Conservation (phyloP, 2,113 vertebrate species). For the Ptilorrhoa leucosticta region DNA sequence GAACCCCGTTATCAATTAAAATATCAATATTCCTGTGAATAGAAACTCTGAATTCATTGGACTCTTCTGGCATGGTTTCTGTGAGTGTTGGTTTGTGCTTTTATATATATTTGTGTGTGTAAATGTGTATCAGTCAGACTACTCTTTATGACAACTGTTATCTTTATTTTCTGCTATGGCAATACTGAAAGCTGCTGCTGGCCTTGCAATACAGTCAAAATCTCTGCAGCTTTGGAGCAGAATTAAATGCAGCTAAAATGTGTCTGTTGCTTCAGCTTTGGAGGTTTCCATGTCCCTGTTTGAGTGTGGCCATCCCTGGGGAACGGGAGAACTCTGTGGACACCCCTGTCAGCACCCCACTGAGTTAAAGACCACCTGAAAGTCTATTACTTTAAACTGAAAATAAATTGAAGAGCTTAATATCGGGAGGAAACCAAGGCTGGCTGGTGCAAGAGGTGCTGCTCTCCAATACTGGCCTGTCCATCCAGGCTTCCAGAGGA, state of each 20-base stretch:
- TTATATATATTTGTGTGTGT: background rate
- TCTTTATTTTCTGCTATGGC: background rate
- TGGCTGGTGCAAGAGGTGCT: background rate
- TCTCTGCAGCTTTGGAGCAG: background rate
- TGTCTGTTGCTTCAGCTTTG: background rate
- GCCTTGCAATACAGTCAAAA: background rate
- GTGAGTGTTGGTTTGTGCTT: background rate
- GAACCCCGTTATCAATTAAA: background rate
- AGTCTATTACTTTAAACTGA: background rate
- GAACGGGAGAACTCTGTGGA: background rate
- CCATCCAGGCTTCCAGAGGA: background rate
- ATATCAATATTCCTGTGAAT: background rate
- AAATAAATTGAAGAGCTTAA: background rate
- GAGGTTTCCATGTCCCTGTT: background rate
- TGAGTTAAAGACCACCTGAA: background rate
- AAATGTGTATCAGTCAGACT: background rate
- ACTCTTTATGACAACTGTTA: background rate
- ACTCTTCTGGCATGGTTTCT: background rate
- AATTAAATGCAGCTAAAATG: background rate
- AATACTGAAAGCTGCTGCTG: background rate
- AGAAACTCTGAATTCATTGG: background rate
- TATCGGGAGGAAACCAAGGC: background rate
- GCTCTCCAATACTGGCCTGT: background rate
- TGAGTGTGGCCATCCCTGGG: background rate
- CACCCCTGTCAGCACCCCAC: background rate